Conservation (phyloP, 2,797 vertebrate genomes). For the Pseudocheirus occidentalis region DNA sequence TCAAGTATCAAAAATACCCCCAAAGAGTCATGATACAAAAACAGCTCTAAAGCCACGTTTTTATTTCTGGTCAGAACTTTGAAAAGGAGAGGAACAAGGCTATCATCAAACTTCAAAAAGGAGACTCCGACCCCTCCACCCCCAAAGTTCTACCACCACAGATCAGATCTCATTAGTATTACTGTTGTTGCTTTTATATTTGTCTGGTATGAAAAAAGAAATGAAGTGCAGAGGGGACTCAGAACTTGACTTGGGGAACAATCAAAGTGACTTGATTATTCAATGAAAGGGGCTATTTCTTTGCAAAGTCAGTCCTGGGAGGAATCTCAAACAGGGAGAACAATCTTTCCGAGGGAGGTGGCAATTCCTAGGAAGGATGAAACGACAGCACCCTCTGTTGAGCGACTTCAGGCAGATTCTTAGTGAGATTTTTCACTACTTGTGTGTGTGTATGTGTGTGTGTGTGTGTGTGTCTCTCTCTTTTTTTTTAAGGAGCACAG, state of each 20-base stretch:
- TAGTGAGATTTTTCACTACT: fast-evolving
- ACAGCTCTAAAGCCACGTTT: neutral
- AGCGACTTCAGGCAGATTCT: neutral
- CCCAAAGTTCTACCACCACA: neutral
- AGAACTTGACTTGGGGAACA: neutral
- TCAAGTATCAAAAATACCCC: neutral
- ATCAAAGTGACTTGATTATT: conserved; percentile 1
- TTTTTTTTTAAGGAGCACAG: neutral
- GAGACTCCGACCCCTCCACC: neutral
- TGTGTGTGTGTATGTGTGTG: neutral
- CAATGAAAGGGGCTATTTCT: conserved; percentile 1
- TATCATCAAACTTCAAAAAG: conserved; percentile 31
- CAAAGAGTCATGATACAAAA: neutral
- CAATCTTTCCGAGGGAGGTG: neutral
- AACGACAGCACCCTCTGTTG: neutral
- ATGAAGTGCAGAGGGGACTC: neutral
- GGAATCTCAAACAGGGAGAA: conserved; percentile 2
- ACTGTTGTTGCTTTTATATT: neutral
- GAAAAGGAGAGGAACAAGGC: conserved; percentile 20
- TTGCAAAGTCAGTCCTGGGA: neutral
- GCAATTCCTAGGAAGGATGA: neutral
- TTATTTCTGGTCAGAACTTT: conserved; percentile 6
- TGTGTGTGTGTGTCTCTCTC: neutral
- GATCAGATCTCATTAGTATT: neutral
- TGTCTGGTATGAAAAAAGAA: neutral